A percentile compares a stretch with the other conserved stretches of the same genome.
Conservation (phyloP, 2,113 vertebrate genomes). For the Sorex araneus region DNA sequence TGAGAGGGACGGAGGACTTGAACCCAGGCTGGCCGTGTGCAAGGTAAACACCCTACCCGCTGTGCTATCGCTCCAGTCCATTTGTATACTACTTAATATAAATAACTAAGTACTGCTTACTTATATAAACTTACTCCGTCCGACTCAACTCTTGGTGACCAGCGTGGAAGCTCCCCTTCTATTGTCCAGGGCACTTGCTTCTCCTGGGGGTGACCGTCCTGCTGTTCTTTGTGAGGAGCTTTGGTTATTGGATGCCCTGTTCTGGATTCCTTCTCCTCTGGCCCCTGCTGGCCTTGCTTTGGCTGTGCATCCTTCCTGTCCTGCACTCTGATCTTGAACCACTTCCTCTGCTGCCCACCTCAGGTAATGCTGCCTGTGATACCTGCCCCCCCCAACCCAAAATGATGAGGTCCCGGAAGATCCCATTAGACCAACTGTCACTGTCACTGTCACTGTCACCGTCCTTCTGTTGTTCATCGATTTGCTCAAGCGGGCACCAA, state of each 20-base stretch:
- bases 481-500: no score
- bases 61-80: no score
- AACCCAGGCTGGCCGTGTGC: no score
- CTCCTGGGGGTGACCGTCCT: not conserved
- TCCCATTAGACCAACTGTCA: conserved; percentile 27
- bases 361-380: not conserved
- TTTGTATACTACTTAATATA: no score
- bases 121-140: conserved; percentile 10
- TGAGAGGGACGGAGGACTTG: no score
- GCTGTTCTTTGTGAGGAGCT: not conserved
- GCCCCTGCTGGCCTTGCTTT: not conserved
- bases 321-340: not conserved
- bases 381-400: no score
- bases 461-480: no score
- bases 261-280: not conserved
- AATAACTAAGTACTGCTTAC: no score
- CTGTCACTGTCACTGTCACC: no score
- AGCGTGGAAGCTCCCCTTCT: not conserved
- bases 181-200: not conserved
- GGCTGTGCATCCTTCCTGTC: not conserved
- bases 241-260: not conserved
- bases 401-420: not conserved
- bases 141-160: not conserved
- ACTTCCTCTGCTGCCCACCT: fast-evolving
- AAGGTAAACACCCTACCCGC: no score